Percentiles rank a stretch among this genome's conserved stretches.
These are phyloP conservation scores for Anaspis maculata DNA, from an alignment of 2,888 invertebrate genomes.

Conservation along the genomic window DNA sequence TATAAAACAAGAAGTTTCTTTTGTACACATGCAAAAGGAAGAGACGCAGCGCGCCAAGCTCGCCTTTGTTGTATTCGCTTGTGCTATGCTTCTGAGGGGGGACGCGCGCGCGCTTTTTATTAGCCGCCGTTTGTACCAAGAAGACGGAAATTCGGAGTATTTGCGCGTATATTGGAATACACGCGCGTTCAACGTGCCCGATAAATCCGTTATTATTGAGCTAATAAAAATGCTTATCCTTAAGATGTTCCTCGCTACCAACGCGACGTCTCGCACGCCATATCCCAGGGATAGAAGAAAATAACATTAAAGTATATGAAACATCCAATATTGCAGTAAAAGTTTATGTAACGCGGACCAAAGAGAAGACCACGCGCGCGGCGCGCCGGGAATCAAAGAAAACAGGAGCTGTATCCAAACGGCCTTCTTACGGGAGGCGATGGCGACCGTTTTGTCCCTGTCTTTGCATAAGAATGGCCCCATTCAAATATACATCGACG, in stretches of 20 bases:
- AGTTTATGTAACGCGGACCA: too few relatives aligned
- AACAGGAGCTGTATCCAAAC: conserved; percentile 32
- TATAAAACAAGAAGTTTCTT: conserved; percentile 20
- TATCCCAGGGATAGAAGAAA: not conserved
- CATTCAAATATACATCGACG: conserved; percentile 34
- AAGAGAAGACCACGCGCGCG: too few relatives aligned
- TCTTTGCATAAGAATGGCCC: conserved; percentile 38
- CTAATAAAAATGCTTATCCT: conserved; percentile 11
- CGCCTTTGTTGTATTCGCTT: conserved; percentile 8
- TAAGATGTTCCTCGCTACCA: too few relatives aligned
- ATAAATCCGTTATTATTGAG: too few relatives aligned
- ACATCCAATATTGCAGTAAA: conserved; percentile 29
- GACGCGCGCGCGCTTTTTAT: conserved; percentile 12
- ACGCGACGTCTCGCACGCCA: too few relatives aligned
- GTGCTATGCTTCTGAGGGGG: too few relatives aligned
- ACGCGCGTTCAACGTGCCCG: too few relatives aligned
- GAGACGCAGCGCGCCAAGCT: too few relatives aligned
- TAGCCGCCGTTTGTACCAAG: conserved; percentile 7
- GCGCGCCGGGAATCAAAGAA: conserved; percentile 29
- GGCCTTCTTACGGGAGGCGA: conserved; percentile 31
- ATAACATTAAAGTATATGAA: conserved; percentile 16
- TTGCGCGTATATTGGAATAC: conserved; percentile 11
- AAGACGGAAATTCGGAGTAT: conserved; percentile 9
- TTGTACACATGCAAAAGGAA: conserved; percentile 15
- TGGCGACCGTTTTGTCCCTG: conserved; percentile 31